These are phyloP conservation scores for Phyllostomus hastatus DNA, from an alignment of 2,113 vertebrate species.

Conservation along the genomic window DNA sequence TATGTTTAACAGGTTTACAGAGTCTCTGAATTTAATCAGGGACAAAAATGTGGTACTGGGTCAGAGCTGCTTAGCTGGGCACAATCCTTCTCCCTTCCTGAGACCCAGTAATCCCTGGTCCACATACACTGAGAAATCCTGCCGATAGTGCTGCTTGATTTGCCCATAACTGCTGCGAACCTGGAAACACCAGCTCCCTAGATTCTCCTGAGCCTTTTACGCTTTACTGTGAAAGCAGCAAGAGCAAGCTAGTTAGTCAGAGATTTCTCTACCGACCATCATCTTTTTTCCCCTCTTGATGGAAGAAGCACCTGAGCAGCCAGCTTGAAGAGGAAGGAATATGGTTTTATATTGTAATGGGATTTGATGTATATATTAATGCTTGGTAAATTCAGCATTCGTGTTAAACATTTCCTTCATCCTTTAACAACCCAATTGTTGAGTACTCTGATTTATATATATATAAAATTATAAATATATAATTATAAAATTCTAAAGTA, in stretches of 20 bases:
- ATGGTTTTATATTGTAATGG: neutral
- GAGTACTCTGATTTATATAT: too few relatives aligned
- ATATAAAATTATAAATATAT: neutral
- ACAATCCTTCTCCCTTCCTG: neutral
- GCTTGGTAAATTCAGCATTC: neutral
- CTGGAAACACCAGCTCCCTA: neutral
- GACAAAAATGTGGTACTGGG: neutral
- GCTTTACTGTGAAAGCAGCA: neutral
- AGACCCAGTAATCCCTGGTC: neutral
- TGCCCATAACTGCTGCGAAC: neutral
- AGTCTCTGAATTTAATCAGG: neutral
- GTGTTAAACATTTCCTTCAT: conserved; percentile 29
- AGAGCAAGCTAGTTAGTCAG: neutral
- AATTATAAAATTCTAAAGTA: neutral
- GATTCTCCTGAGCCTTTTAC: neutral
- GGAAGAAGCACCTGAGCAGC: neutral
- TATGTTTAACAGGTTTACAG: neutral
- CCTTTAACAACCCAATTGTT: neutral
- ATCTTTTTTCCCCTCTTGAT: neutral
- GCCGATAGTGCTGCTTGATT: neutral
- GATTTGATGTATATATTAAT: neutral
- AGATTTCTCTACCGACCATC: neutral
- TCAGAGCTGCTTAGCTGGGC: neutral
- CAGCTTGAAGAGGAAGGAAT: neutral
- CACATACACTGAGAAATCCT: neutral